Base-by-base conservation (phyloP, 2,797 vertebrate genomes). In the Aphelocoma californica region DNA sequence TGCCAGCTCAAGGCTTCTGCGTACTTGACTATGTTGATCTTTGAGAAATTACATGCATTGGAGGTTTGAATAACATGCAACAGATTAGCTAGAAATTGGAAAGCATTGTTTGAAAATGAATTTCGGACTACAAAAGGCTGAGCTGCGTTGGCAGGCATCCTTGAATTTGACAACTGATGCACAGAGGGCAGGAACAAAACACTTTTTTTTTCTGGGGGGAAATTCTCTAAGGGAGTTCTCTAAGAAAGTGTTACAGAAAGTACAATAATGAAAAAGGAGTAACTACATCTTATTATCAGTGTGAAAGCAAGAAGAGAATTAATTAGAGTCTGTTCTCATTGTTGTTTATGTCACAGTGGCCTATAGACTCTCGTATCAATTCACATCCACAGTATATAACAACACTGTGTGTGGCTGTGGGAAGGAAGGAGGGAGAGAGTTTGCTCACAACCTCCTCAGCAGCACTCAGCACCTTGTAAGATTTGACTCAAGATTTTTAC, bases 71-170 rank as follows among this genome's bases (percentile, higher is more conserved):
- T 67, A 95, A 81, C 69, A 60, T 34, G 29, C 62, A 78, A 38
- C 54, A 93, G 70, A 94, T 95, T 90, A 95, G 51, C 72, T 36
- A 69, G 86, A 29, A 91, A 79, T 44, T 91, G 77, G 75, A 89
- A 92, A 86, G 58, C 75, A 81, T 96, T 94, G 81, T 94, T 42
- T 89, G 82, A 75, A 88, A 92, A 88, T 65, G 11, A 90, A 72
- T 94, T 96, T 95, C 81, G 73, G 81, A 73, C 93, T 74, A 94
- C 81, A 96, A 95, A 93, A 93, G 90, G 69, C 93, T 95, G 84
- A 81, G 65, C 29, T 51, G 65, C 0, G 0, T 88, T 95, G 94
- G 93, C 92, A 95, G 51, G 15, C 57, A 83, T 79, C 96, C 96
- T 94, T 94, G 93, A 66, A 58, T 94, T 56, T 91, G 88, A 90